Evolutionary conservation across 2,797 vertebrate species (phyloP).

Genomic region (Enteromius treurensis): DNA sequence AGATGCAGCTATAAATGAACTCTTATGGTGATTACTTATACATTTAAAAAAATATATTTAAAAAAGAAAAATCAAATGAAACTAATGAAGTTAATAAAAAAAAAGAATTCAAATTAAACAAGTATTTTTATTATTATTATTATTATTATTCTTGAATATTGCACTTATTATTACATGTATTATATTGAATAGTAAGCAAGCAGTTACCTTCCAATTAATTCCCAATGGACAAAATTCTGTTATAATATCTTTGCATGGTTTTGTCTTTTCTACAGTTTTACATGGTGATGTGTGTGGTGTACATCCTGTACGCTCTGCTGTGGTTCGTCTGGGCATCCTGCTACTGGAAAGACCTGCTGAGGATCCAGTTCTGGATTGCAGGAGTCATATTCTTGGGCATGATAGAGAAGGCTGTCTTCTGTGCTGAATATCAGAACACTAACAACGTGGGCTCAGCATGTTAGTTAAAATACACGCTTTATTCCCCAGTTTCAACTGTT

Average conservation of each 20-base stretch:
- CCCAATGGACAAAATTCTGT: neutral
- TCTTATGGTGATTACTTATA: too few species aligned
- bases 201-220: neutral
- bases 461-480: slow-evolving; percentile 67
- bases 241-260: neutral
- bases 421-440: slow-evolving; percentile 88
- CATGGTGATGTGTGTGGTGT: slow-evolving; percentile 89
- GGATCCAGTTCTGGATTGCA: slow-evolving; percentile 92
- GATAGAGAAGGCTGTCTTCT: slow-evolving; percentile 90
- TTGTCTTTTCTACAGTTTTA: slow-evolving; percentile 80
- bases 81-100: too few species aligned
- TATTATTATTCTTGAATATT: neutral
- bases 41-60: too few species aligned
- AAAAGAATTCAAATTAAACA: too few species aligned
- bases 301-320: slow-evolving; percentile 85
- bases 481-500: neutral
- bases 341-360: slow-evolving; percentile 89
- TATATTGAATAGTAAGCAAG: neutral
- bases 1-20: too few species aligned
- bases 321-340: slow-evolving; percentile 89
- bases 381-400: slow-evolving; percentile 90
- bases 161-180: neutral
- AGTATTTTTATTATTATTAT: neutral
- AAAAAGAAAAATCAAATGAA: too few species aligned
- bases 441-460: slow-evolving; percentile 81